Base-by-base conservation (phyloP, 2,113 vertebrate genomes). In the Columba livia region DNA sequence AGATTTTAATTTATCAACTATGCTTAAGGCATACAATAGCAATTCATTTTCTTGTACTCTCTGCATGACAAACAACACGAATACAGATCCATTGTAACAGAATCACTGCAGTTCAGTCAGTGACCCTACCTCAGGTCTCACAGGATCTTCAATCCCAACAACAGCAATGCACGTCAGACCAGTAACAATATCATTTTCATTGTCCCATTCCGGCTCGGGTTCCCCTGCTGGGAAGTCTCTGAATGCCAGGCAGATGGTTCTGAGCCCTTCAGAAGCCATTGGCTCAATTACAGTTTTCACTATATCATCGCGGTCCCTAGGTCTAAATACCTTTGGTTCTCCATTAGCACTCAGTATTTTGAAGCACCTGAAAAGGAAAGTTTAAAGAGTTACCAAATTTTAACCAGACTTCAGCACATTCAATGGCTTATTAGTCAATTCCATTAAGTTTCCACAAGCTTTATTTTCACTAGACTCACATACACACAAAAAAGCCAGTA, bases 111-210 rank as follows among this genome's bases (percentile, higher is more conserved):
- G 69, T 54, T 85, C 19, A 67, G 56, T 36, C 78, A 50, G 24
- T 24, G 38, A 61, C 28, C 96, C 69, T 90, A 99, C 99, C 98
- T 99, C 99, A 24, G 98, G 98, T 97, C 99, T 98, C 93, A 99
- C 99, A 13, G 99, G 99, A 94, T 99, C 99, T 98, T 99, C 99
- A 89, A 99, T 99, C 84, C 99, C 99, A 93, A 99, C 99, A 92
- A 99, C 98, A 86, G 98, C 98, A 93, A 99, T 80, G 95, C 99
- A 99, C 5, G 99, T 99, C 92, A 99, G 99, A 74, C 99, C 98
- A 78, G 97, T 98, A 86, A 99, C 98, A 79, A 99, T 99, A 38
- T 99, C 99, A 40, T 98, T 99, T 97, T 99, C 99, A 31, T 99
- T 99, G 94, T 99, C 99, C 99, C 99, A 99, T 84, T 99, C 99